A percentile compares a stretch with the other conserved stretches of the same genome.
These are phyloP conservation scores for Craseonycteris thonglongyai DNA, from an alignment of 2,113 vertebrate genomes.

Conservation along the genomic window DNA sequence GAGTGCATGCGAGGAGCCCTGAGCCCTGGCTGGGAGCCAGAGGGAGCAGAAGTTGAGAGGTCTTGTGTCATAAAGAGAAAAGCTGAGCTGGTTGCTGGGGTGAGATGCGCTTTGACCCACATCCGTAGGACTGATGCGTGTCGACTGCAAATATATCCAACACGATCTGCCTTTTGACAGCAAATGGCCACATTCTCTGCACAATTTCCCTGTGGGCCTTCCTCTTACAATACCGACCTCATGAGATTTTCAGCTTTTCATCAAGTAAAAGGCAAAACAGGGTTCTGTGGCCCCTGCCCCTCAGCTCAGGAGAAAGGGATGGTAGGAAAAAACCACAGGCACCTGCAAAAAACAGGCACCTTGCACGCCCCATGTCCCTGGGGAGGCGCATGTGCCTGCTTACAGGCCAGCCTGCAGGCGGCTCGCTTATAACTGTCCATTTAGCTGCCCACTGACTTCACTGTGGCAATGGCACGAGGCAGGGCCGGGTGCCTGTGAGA, in stretches of 20 bases:
- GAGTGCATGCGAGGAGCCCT: fast-evolving
- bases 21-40: constrained; percentile 48
- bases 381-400: constrained; percentile 39
- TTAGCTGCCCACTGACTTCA: constrained; percentile 76
- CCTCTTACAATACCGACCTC: not conserved
- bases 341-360: fast-evolving
- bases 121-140: constrained; percentile 70
- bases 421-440: constrained; percentile 75
- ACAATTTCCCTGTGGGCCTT: constrained; percentile 64
- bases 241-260: not conserved
- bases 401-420: constrained; percentile 59
- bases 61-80: constrained; percentile 75
- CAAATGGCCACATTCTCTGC: constrained; percentile 60
- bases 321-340: constrained; percentile 23
- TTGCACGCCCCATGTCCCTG: fast-evolving
- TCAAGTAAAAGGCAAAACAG: not conserved
- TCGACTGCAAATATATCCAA: constrained; percentile 66
- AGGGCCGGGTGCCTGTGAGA: no score
- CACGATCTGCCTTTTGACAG: constrained; percentile 70
- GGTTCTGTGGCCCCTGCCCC: not conserved
- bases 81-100: constrained; percentile 67
- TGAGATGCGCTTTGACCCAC: constrained; percentile 75
- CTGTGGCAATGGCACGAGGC: constrained; percentile 70
- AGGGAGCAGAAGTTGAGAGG: constrained; percentile 62
- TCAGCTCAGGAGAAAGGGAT: constrained; percentile 6